Evolutionary conservation across 2,888 invertebrate species (phyloP).

Genomic region (Polymixis flavicincta): DNA sequence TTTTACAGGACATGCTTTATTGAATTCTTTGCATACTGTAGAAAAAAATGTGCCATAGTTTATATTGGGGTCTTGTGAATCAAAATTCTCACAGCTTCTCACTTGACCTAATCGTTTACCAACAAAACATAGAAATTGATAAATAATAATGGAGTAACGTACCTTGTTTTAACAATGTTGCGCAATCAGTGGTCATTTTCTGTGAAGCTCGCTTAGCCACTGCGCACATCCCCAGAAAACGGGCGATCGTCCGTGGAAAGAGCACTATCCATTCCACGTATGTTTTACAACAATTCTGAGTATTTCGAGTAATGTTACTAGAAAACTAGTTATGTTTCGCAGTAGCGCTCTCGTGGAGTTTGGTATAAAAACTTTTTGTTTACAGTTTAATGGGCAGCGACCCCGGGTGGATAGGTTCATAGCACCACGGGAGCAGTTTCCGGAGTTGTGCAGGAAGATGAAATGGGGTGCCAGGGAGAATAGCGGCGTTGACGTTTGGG

Average conservation of each 20-base stretch:
- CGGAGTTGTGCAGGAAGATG: slow-evolving; percentile 74
- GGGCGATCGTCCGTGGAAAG: slow-evolving; percentile 72
- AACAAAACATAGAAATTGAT: slow-evolving; percentile 66
- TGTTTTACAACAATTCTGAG: slow-evolving; percentile 67
- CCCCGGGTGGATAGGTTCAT: slow-evolving; percentile 84
- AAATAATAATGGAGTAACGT: slow-evolving; percentile 66
- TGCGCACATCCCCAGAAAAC: slow-evolving; percentile 72
- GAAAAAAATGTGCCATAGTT: too few relatives aligned
- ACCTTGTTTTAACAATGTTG: slow-evolving; percentile 53
- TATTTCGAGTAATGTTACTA: slow-evolving; percentile 70
- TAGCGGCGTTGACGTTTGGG: slow-evolving; percentile 77
- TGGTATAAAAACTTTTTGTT: slow-evolving; percentile 61
- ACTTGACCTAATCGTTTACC: slow-evolving; percentile 61
- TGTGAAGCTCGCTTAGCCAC: slow-evolving; percentile 65
- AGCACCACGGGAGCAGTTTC: slow-evolving; percentile 77
- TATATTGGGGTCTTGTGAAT: too few relatives aligned
- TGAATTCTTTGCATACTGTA: too few relatives aligned
- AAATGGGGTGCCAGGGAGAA: slow-evolving; percentile 65
- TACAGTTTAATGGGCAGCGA: slow-evolving; percentile 78
- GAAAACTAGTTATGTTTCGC: slow-evolving; percentile 73
- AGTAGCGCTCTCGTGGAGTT: slow-evolving; percentile 66
- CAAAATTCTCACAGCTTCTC: slow-evolving; percentile 11
- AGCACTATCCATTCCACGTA: slow-evolving; percentile 59
- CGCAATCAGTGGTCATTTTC: slow-evolving; percentile 73
- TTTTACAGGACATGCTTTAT: too few relatives aligned